phyloP scores from a whole-genome alignment of 1,140 invertebrate genomes.

The Battus philenor region DNA sequence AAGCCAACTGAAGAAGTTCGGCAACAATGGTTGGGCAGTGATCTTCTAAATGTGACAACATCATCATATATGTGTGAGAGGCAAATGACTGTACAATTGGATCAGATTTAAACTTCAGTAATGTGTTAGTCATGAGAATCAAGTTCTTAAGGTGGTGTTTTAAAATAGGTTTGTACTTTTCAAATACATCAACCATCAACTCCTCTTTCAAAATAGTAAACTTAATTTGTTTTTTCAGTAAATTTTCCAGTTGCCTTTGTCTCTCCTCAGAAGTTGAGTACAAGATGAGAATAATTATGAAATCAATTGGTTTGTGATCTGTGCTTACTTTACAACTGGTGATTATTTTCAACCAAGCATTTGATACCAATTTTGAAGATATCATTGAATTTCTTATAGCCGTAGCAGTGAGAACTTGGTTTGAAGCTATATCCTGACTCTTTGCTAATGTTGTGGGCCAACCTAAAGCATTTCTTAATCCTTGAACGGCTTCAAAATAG shows the following conservation, averaged over 20 bases:
- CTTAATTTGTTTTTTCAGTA: slow-evolving; percentile 65
- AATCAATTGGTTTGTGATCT: slow-evolving; percentile 67
- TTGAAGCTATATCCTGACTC: slow-evolving; percentile 54
- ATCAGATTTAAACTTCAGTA: slow-evolving; percentile 53
- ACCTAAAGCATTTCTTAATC: slow-evolving; percentile 51
- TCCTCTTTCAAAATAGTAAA: slow-evolving; percentile 49
- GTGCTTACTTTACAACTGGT: slow-evolving; percentile 43
- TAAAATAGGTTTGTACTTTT: slow-evolving; percentile 60
- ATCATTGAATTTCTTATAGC: slow-evolving; percentile 64
- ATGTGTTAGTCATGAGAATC: slow-evolving; percentile 49
- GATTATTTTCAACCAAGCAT: slow-evolving; percentile 63
- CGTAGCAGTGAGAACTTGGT: slow-evolving; percentile 62
- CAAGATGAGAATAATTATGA: slow-evolving; percentile 60
- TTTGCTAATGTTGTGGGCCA: slow-evolving; percentile 47
- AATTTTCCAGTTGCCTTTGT: slow-evolving; percentile 56
- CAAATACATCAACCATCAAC: slow-evolving; percentile 54
- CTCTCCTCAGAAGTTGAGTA: slow-evolving; percentile 58
- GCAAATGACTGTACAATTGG: slow-evolving; percentile 53
- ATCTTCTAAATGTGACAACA: slow-evolving; percentile 59
- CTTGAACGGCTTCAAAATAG: slow-evolving; percentile 49
- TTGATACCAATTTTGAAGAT: slow-evolving; percentile 57
- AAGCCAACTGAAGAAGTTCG: slow-evolving; percentile 52
- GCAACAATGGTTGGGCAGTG: slow-evolving; percentile 49
- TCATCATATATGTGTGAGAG: slow-evolving; percentile 51
- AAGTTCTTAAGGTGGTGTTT: slow-evolving; percentile 56